Evolutionary conservation across 1,140 invertebrate species (phyloP).

Genomic region (Drosophila repletoides): DNA sequence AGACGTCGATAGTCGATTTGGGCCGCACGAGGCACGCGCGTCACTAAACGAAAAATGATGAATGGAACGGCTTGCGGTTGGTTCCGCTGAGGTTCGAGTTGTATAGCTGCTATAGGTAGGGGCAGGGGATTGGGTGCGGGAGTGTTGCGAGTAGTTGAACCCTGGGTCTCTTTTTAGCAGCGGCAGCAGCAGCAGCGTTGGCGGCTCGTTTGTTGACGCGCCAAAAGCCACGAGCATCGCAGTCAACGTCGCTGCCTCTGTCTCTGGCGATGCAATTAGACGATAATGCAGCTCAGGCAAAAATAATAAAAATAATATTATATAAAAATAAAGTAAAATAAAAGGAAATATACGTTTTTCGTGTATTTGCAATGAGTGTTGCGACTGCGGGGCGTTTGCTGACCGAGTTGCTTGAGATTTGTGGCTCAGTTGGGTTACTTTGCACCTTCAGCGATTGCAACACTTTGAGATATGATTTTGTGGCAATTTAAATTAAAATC

Average conservation of each 20-base stretch:
- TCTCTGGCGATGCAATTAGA: slow-evolving; percentile 70
- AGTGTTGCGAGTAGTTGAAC: slow-evolving; percentile 27
- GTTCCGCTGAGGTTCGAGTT: slow-evolving; percentile 30
- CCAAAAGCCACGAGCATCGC: slow-evolving; percentile 69
- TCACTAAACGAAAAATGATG: slow-evolving; percentile 77
- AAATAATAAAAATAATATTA: slow-evolving; percentile 35
- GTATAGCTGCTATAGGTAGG: slow-evolving; percentile 6
- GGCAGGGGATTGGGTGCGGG: slow-evolving; percentile 6
- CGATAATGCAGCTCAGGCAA: slow-evolving; percentile 58
- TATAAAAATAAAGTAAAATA: slow-evolving; percentile 46
- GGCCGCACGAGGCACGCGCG: slow-evolving; percentile 75
- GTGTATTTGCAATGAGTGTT: slow-evolving; percentile 40
- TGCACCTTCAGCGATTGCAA: slow-evolving; percentile 50
- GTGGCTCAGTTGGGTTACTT: slow-evolving; percentile 2
- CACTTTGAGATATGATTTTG: slow-evolving; percentile 40
- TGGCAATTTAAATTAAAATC: slow-evolving; percentile 31
- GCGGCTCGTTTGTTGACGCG: slow-evolving; percentile 77
- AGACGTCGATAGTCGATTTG: slow-evolving; percentile 39
- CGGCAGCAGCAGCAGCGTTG: slow-evolving; percentile 37
- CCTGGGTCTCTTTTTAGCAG: slow-evolving; percentile 27
- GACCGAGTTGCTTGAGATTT: slow-evolving; percentile 33
- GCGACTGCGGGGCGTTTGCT: slow-evolving; percentile 31
- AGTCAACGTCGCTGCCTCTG: neutral
- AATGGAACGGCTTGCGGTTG: slow-evolving; percentile 63
- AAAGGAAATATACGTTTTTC: slow-evolving; percentile 53